These are phyloP conservation scores for Gymnobelideus leadbeateri DNA, from an alignment of 2,113 vertebrate species.

Conservation along the genomic window DNA sequence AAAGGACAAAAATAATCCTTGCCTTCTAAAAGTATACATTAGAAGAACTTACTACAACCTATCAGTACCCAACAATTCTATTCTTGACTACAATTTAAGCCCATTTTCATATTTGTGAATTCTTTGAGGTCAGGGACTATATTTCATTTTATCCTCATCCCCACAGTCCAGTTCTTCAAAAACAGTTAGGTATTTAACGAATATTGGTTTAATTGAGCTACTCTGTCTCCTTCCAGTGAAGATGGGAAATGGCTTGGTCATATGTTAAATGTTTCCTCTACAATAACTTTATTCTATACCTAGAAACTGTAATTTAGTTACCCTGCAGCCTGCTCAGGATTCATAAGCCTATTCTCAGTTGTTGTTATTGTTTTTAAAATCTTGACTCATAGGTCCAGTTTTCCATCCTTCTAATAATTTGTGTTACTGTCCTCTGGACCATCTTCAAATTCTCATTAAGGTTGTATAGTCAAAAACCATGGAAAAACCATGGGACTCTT, in stretches of 20 bases:
- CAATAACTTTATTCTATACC: constrained; percentile 5
- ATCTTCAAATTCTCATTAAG: constrained; percentile 53
- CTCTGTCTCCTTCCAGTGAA: constrained; percentile 64
- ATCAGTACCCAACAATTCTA: constrained; percentile 49
- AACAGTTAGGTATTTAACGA: not conserved
- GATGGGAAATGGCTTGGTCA: constrained; percentile 67
- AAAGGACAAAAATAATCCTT: not conserved
- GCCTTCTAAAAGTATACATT: constrained; percentile 37
- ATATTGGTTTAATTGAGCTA: not conserved
- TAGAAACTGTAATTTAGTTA: too few relatives aligned
- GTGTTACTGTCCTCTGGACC: constrained; percentile 47
- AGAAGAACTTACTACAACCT: not conserved
- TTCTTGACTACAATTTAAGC: constrained; percentile 38
- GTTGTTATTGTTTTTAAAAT: constrained; percentile 46
- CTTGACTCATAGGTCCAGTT: constrained; percentile 37
- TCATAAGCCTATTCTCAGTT: constrained; percentile 30
- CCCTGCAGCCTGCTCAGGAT: not conserved
- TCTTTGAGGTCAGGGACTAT: not conserved
- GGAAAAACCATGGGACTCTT: constrained; percentile 13
- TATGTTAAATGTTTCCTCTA: constrained; percentile 52
- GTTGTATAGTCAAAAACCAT: constrained; percentile 47
- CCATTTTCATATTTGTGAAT: constrained; percentile 33
- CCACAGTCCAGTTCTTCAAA: not conserved
- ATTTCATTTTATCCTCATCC: not conserved
- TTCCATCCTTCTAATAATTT: constrained; percentile 56